phyloP scores from a whole-genome alignment of 2,113 vertebrate species.

The Globicephala melas region DNA sequence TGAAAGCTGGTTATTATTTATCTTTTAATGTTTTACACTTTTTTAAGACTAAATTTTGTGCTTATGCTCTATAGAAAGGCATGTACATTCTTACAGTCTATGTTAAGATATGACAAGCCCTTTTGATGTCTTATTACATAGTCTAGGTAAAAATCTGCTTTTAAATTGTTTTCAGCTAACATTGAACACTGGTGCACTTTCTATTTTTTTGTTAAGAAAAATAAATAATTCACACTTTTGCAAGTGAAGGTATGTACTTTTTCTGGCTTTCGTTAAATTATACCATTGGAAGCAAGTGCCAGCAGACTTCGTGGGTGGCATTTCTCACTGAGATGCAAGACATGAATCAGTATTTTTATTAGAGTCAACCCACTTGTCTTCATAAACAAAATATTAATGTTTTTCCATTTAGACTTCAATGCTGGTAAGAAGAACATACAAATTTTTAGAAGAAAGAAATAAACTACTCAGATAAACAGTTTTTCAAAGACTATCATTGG shows the following conservation, averaged over 20 bases:
- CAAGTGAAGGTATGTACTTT: slow-evolving; percentile 19
- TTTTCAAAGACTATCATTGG: neutral
- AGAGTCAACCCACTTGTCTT: slow-evolving; percentile 53
- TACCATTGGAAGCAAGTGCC: slow-evolving; percentile 1
- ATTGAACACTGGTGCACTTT: slow-evolving; percentile 58
- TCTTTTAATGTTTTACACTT: neutral
- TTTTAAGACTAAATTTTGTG: slow-evolving; percentile 20
- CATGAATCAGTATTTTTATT: slow-evolving; percentile 44
- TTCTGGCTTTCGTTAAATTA: slow-evolving; percentile 58
- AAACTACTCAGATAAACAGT: neutral
- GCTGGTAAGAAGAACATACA: slow-evolving; percentile 10
- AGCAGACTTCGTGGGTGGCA: slow-evolving; percentile 9
- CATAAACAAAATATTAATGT: slow-evolving; percentile 48
- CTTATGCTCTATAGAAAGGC: neutral
- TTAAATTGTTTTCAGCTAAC: slow-evolving; percentile 51
- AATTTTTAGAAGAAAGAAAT: neutral
- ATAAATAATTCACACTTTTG: slow-evolving; percentile 43
- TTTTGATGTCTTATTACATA: slow-evolving; percentile 19
- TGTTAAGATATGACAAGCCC: neutral
- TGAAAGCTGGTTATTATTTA: neutral
- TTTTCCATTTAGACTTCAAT: slow-evolving; percentile 48
- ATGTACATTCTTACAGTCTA: neutral
- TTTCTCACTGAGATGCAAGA: slow-evolving; percentile 42
- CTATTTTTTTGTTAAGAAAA: slow-evolving; percentile 66
- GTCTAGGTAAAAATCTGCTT: slow-evolving; percentile 50